These are phyloP conservation scores for Plotosus lineatus DNA, from an alignment of 2,113 vertebrate species.

Conservation along the genomic window DNA sequence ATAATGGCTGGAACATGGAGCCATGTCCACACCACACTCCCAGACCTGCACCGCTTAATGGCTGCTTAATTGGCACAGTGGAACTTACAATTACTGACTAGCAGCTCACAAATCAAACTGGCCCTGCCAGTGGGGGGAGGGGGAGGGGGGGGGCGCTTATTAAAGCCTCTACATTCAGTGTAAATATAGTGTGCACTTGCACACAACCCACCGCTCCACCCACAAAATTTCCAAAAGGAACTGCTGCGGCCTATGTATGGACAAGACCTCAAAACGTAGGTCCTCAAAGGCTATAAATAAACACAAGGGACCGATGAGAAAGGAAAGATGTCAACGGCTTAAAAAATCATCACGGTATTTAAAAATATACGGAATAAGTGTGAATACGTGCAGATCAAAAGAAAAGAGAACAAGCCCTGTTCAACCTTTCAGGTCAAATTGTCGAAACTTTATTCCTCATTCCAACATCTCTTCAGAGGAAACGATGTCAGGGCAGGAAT, in stretches of 20 bases:
- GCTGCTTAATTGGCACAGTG: constrained; percentile 56
- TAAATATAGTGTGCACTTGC: constrained; percentile 50
- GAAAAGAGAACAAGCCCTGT: not conserved
- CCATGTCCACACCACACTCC: constrained; percentile 53
- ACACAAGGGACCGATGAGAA: not conserved
- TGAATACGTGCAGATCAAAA: not conserved
- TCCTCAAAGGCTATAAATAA: not conserved
- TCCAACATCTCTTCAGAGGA: not conserved
- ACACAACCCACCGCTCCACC: constrained; percentile 54
- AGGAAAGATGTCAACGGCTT: not conserved
- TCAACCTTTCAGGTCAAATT: not conserved
- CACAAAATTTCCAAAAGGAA: constrained; percentile 67
- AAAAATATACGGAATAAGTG: not conserved
- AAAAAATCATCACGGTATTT: not conserved
- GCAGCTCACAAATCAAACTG: constrained; percentile 53
- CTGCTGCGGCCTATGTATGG: constrained; percentile 23
- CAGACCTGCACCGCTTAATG: constrained; percentile 55
- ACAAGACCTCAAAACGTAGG: constrained; percentile 17
- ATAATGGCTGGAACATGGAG: constrained; percentile 43
- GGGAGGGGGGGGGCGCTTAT: constrained; percentile 32
- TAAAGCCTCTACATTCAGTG: constrained; percentile 38
- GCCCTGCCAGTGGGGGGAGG: constrained; percentile 20
- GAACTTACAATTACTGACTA: constrained; percentile 45
- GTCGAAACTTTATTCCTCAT: not conserved
- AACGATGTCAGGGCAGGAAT: not conserved